phyloP scores from a whole-genome alignment of 2,113 vertebrate species.

The Ursus arctos region DNA sequence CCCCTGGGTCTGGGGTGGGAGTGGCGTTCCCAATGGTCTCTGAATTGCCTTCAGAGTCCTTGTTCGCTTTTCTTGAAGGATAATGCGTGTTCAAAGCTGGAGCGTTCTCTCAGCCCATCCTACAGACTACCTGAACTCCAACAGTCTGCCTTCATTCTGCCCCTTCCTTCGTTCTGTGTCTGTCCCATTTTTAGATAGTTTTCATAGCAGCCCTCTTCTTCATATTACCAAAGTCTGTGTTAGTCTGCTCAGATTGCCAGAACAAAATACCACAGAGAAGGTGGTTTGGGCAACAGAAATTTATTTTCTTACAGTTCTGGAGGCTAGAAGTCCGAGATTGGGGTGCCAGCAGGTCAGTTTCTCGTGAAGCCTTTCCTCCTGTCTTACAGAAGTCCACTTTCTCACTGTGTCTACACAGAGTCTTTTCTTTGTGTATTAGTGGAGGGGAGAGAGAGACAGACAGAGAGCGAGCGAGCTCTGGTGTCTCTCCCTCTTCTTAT shows the following conservation, averaged over 20 bases:
- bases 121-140: neutral
- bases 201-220: neutral
- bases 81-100: neutral
- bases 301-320: neutral
- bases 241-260: neutral
- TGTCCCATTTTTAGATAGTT: neutral
- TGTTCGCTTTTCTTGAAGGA: neutral
- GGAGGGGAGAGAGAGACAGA: too few species aligned
- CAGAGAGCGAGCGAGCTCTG: fast-evolving
- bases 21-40: neutral
- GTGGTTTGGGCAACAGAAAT: neutral
- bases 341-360: neutral
- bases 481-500: neutral
- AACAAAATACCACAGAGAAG: neutral
- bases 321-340: neutral
- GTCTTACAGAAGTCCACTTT: neutral
- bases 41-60: neutral
- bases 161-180: neutral
- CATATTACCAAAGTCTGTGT: neutral
- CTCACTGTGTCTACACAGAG: neutral
- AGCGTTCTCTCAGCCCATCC: neutral
- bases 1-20: neutral
- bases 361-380: neutral
- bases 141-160: neutral
- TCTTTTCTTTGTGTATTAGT: neutral